A percentile compares a stretch with the other conserved stretches of the same genome.
These are phyloP conservation scores for Irena cyanogastra DNA, from an alignment of 2,113 vertebrate genomes.

Conservation along the genomic window DNA sequence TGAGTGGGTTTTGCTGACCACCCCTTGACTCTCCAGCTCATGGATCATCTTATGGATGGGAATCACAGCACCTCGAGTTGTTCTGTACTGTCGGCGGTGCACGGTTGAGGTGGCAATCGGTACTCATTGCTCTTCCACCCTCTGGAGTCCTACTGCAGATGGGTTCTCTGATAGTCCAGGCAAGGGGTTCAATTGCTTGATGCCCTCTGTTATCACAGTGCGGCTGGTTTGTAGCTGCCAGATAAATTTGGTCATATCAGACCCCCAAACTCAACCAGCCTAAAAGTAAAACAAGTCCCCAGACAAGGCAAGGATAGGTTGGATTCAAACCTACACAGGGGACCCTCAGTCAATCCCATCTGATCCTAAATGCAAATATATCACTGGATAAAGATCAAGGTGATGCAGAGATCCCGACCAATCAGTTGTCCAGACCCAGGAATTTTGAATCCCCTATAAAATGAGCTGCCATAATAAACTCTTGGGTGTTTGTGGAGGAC, in stretches of 20 bases:
- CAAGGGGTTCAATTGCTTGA: too few species aligned
- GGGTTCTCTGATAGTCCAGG: too few species aligned
- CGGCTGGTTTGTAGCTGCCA: background rate
- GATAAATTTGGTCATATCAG: background rate
- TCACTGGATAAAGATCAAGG: background rate
- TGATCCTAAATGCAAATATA: background rate
- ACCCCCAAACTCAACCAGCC: background rate
- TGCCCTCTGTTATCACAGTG: too few species aligned
- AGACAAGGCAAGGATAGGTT: background rate
- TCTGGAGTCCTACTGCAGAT: too few species aligned
- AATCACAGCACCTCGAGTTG: too few species aligned
- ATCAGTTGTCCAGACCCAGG: background rate
- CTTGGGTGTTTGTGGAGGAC: too few species aligned
- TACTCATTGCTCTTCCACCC: too few species aligned
- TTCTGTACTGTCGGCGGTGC: too few species aligned
- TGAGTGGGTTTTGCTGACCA: too few species aligned
- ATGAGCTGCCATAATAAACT: background rate
- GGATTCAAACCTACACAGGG: background rate
- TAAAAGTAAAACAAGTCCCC: background rate
- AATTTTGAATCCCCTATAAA: background rate
- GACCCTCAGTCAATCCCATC: background rate
- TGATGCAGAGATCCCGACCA: background rate
- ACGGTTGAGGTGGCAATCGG: too few species aligned
- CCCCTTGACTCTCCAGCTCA: too few species aligned
- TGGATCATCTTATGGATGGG: too few species aligned